Evolutionary conservation across 2,888 invertebrate genomes (phyloP), one percentile per base, ranked within the genome.

Genomic region (Mayetiola destructor): DNA sequence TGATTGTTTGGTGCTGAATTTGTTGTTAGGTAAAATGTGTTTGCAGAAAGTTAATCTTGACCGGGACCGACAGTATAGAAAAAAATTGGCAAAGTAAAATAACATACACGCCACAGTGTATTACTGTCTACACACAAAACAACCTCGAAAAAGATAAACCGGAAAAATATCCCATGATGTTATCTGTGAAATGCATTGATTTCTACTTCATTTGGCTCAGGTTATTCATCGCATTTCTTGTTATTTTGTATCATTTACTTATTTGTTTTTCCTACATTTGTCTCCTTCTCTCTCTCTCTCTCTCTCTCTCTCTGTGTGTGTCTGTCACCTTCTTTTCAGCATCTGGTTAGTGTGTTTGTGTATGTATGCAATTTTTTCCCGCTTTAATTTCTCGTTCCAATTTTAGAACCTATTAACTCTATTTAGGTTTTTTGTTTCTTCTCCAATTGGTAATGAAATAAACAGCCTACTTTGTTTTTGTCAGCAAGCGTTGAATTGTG

Each of bases 341-440:
- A n/a, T n/a, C n/a, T 39, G 18, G 3, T 5, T 12, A 16, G 27
- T 14, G 27, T 27, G 27, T n/a, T n/a, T 27, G 16, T 48, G 9
- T 48, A n/a, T 48, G n/a, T n/a, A n/a, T n/a, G n/a, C 12, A 6
- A 27, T 48, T 4, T n/a, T 27, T 6, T 23, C 18, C 2, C 16
- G 12, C n/a, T 36, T 36, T 4, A 12, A 12, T 8, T 23, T 42
- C 42, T 42, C 8, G 42, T 42, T 23, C 18, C 42, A 42, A 23
- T 42, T 42, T 42, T 27, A 48, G 48, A 48, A 27, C 48, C 48
- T 48, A 48, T 48, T 48, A 48, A 48, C 48, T 48, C 48, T 48
- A 23, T 27, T 27, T 48, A 48, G 48, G 14, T 48, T 48, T n/a
- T 27, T 27, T 48, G 27, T n/a, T 8, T n/a, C 27, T 48, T 27